Evolutionary conservation across 2,888 invertebrate genomes (phyloP).

Genomic region (Leptinotarsa juncta): DNA sequence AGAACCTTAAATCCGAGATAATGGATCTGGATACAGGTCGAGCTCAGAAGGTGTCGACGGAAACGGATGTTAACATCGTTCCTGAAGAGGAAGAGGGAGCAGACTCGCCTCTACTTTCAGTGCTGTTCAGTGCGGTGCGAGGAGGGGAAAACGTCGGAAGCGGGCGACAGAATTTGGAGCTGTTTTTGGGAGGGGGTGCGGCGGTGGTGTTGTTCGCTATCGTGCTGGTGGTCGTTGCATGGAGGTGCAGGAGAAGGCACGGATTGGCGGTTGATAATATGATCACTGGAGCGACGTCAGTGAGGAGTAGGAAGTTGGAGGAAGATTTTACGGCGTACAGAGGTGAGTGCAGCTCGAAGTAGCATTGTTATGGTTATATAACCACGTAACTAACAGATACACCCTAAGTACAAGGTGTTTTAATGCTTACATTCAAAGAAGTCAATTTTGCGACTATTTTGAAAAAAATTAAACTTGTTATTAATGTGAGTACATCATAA

Average conservation of each 20-base stretch:
- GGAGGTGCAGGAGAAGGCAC: conserved; percentile 72
- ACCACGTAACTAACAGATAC: too few relatives aligned
- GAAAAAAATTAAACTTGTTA: too few relatives aligned
- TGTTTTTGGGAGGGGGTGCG: conserved; percentile 72
- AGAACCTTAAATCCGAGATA: conserved; percentile 74
- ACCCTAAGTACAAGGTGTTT: not conserved
- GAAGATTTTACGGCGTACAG: conserved; percentile 68
- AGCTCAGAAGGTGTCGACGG: conserved; percentile 74
- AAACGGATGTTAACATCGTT: conserved; percentile 71
- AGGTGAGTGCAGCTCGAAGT: conserved; percentile 43
- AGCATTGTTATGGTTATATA: too few relatives aligned
- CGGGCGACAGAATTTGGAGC: conserved; percentile 70
- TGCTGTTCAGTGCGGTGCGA: conserved; percentile 73
- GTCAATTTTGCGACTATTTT: too few relatives aligned
- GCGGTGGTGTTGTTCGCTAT: conserved; percentile 68
- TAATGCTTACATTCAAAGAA: not conserved
- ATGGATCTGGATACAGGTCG: conserved; percentile 75
- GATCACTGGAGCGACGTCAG: conserved; percentile 72
- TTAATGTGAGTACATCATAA: too few relatives aligned
- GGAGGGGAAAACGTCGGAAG: conserved; percentile 71
- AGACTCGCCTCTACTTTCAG: conserved; percentile 69
- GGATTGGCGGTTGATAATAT: conserved; percentile 69
- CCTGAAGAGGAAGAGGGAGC: conserved; percentile 67
- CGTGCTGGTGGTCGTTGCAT: conserved; percentile 69
- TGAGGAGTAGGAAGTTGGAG: conserved; percentile 72